Evolutionary conservation across 1,140 invertebrate genomes (phyloP).

Genomic region (Megalopta genalis): DNA sequence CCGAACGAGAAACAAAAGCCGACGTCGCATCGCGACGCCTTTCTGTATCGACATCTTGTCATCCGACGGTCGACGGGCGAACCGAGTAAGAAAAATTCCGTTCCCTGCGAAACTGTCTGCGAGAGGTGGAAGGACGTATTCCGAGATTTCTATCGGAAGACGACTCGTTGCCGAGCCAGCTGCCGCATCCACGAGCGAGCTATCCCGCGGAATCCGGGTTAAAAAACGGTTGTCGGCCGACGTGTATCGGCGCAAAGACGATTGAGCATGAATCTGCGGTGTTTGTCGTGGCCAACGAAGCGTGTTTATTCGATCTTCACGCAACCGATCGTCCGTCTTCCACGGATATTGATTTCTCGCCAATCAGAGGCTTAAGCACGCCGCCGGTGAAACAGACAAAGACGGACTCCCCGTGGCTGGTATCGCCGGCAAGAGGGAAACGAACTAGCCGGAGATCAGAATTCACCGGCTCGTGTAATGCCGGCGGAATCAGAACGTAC

Average conservation of each 20-base stretch:
- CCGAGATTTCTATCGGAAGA: too few species aligned
- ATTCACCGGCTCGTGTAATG: slow-evolving; percentile 59
- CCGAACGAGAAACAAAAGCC: neutral
- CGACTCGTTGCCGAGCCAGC: too few species aligned
- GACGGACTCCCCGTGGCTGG: neutral
- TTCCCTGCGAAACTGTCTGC: too few species aligned
- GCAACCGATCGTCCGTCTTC: slow-evolving; percentile 21
- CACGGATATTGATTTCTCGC: slow-evolving; percentile 53
- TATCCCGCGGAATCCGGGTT: neutral
- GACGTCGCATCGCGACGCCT: neutral
- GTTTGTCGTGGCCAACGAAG: slow-evolving; percentile 36
- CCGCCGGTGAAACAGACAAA: slow-evolving; percentile 13
- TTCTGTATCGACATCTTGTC: neutral
- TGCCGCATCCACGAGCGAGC: neutral
- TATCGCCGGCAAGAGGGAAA: slow-evolving; percentile 10
- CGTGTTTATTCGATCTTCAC: slow-evolving; percentile 40
- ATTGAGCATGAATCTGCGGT: neutral
- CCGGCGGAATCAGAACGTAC: slow-evolving; percentile 56
- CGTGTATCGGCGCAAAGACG: neutral
- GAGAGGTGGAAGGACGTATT: neutral
- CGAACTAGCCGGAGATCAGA: slow-evolving; percentile 35
- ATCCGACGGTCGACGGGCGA: neutral
- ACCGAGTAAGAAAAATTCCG: neutral
- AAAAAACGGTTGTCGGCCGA: neutral
- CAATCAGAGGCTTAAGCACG: slow-evolving; percentile 42